Evolutionary conservation across 2,113 vertebrate species (phyloP).

Genomic region (Channa argus): DNA sequence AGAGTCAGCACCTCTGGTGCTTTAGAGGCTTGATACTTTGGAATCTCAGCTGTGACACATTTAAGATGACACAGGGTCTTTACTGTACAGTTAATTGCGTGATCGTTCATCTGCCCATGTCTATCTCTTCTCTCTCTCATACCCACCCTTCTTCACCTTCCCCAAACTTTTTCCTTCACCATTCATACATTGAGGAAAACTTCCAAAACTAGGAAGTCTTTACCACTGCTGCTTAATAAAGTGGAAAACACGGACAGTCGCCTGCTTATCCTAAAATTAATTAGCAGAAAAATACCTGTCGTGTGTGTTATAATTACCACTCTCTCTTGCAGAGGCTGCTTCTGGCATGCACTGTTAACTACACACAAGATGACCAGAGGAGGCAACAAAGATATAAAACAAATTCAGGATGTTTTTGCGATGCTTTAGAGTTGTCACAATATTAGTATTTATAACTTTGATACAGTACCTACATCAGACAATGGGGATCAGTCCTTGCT

Average conservation of each 20-base stretch:
- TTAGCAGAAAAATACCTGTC: constrained; percentile 73
- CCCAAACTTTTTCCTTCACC: constrained; percentile 9
- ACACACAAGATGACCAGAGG: constrained; percentile 15
- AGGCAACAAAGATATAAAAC: background rate
- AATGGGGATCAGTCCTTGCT: too few species aligned
- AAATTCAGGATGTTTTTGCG: constrained; percentile 6
- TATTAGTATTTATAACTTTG: background rate
- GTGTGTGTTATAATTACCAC: constrained; percentile 62
- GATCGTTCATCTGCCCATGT: constrained; percentile 17
- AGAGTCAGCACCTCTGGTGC: constrained; percentile 74
- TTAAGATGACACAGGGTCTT: constrained; percentile 29
- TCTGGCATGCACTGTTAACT: constrained; percentile 31
- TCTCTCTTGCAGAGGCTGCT: constrained; percentile 36
- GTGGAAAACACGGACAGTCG: constrained; percentile 53
- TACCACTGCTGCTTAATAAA: constrained; percentile 53
- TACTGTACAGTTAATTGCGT: constrained; percentile 15
- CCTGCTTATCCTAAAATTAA: constrained; percentile 69
- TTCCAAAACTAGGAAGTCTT: background rate
- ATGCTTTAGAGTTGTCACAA: constrained; percentile 5
- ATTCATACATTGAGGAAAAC: background rate
- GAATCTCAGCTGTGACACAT: constrained; percentile 47
- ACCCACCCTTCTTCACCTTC: background rate
- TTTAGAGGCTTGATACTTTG: constrained; percentile 64
- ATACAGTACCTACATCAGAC: too few species aligned
- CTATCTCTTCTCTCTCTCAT: background rate